Conservation (phyloP, 2,888 invertebrate species). For the Pseudoips prasinana region DNA sequence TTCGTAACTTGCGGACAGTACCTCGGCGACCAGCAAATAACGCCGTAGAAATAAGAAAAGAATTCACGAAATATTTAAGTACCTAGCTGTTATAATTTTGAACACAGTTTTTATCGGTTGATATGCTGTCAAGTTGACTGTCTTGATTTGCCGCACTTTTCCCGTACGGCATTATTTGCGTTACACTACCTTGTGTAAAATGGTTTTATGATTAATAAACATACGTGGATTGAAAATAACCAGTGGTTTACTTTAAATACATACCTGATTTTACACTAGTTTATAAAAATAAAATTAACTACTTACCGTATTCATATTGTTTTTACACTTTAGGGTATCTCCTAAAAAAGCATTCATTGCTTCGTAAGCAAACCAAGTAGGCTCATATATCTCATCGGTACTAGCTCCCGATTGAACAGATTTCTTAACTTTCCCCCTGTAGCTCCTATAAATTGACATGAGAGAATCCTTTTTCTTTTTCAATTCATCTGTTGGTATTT, state of each 20-base stretch:
- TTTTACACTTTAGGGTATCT: conserved; percentile 1
- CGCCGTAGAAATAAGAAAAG: conserved; percentile 22
- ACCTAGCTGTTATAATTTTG: neutral
- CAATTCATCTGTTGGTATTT: no score
- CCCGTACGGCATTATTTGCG: no score
- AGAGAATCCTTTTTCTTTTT: neutral
- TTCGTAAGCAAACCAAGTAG: conserved; percentile 19
- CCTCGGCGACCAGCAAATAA: conserved; percentile 17
- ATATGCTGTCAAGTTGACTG: no score
- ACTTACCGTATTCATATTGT: conserved; percentile 7
- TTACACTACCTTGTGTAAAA: conserved; percentile 3
- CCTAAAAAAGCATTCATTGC: conserved; percentile 17
- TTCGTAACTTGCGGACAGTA: conserved; percentile 14
- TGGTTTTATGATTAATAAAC: conserved; percentile 1
- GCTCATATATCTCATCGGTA: conserved; percentile 13
- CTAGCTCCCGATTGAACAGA: conserved; percentile 2
- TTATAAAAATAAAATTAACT: neutral
- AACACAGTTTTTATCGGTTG: no score
- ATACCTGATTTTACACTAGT: neutral
- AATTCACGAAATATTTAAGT: conserved; percentile 27
- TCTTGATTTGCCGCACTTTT: no score
- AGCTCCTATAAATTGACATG: conserved; percentile 2
- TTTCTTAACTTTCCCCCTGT: conserved; percentile 1
- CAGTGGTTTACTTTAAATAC: neutral
- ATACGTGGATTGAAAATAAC: neutral